Percentiles rank a stretch among this genome's conserved stretches.
Conservation (phyloP, 2,888 invertebrate species). For the Carabus problematicus region DNA sequence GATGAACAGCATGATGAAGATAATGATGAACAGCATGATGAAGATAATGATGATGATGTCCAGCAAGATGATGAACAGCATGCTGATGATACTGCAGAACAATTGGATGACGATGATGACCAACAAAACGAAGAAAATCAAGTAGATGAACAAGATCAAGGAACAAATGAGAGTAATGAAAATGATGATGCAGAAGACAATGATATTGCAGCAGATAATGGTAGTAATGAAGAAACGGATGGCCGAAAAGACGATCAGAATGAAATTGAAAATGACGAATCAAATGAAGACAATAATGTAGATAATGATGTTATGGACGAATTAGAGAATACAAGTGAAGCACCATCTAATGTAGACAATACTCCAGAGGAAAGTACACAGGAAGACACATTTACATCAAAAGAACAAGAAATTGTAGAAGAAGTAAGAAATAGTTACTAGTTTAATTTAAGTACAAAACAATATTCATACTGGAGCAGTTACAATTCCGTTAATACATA, state of each 20-base stretch:
- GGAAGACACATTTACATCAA: slow-evolving; percentile 44
- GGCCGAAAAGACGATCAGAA: slow-evolving; percentile 52
- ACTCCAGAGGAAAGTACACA: slow-evolving; percentile 40
- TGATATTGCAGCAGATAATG: slow-evolving; percentile 33
- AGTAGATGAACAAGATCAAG: slow-evolving; percentile 2
- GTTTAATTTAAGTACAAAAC: background rate
- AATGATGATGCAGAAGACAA: slow-evolving; percentile 47
- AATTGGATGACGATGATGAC: slow-evolving; percentile 19
- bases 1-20: slow-evolving; percentile 25
- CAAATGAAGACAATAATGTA: slow-evolving; percentile 54
- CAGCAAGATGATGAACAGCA: slow-evolving; percentile 42
- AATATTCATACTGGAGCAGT: slow-evolving; percentile 30
- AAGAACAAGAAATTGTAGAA: slow-evolving; percentile 45
- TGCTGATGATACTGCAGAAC: slow-evolving; percentile 32
- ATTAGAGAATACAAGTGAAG: slow-evolving; percentile 43
- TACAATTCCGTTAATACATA: slow-evolving; percentile 50
- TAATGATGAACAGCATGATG: slow-evolving; percentile 24
- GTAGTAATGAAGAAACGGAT: slow-evolving; percentile 49
- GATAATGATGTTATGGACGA: slow-evolving; percentile 44
- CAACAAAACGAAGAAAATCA: slow-evolving; percentile 40
- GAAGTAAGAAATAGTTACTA: slow-evolving; percentile 44
- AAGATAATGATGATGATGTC: slow-evolving; percentile 25
- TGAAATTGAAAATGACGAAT: slow-evolving; percentile 47
- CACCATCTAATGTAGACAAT: slow-evolving; percentile 30
- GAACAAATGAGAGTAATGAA: slow-evolving; percentile 38